Percentiles rank a stretch among this genome's conserved stretches.
phyloP scores from a whole-genome alignment of 53 echinoderm and acorn worm species.

The Astropecten irregularis region DNA sequence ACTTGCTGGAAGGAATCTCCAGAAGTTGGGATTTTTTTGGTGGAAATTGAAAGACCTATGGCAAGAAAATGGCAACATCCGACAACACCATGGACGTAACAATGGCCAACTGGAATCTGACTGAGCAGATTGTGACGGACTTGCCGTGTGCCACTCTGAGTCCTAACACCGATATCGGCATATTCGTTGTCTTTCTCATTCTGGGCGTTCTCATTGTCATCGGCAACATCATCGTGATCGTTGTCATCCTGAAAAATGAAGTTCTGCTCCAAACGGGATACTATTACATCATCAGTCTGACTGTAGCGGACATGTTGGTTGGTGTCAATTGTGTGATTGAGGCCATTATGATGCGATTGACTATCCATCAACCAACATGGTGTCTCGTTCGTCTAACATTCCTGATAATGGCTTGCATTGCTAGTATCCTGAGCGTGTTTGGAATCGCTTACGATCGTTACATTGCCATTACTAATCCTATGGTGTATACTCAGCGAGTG shows the following conservation, averaged over 20 bases:
- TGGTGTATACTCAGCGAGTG: constrained; percentile 60
- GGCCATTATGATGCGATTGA: constrained; percentile 34
- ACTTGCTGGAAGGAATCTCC: too few species aligned
- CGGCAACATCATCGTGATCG: constrained; percentile 62
- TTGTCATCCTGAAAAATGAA: constrained; percentile 56
- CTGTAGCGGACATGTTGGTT: constrained; percentile 66
- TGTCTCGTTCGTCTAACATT: constrained; percentile 61
- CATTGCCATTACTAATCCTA: constrained; percentile 78
- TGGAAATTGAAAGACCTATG: too few species aligned
- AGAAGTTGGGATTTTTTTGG: too few species aligned
- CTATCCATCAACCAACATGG: constrained; percentile 14
- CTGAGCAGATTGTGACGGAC: not conserved
- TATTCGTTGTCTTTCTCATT: constrained; percentile 24
- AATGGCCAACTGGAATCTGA: not conserved
- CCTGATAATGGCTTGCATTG: constrained; percentile 52
- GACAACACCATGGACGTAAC: not conserved
- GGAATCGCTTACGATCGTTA: constrained; percentile 85
- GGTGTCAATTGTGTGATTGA: constrained; percentile 65
- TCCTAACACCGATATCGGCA: constrained; percentile 11
- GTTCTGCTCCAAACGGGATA: constrained; percentile 63
- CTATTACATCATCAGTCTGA: constrained; percentile 65
- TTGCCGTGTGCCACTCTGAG: not conserved
- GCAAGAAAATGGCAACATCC: not conserved
- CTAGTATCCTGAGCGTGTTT: constrained; percentile 71
- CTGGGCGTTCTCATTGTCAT: constrained; percentile 58